Conservation (phyloP, 2,888 invertebrate genomes). For the Maniola hyperantus region DNA sequence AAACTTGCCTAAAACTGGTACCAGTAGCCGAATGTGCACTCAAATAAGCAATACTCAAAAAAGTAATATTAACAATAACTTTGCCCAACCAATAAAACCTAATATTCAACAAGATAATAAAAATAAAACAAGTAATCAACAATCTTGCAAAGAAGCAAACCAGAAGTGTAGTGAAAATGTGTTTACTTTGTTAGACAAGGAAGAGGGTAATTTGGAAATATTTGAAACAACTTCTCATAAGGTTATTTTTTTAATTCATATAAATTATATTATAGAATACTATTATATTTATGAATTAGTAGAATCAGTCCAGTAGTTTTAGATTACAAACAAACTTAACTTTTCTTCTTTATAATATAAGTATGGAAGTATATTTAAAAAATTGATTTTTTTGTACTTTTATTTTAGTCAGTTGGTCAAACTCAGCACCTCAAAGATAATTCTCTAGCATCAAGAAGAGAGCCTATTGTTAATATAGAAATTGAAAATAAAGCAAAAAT, state of each 20-base stretch:
- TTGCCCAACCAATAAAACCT: neutral
- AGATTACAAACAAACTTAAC: no score
- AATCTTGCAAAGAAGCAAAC: conserved; percentile 18
- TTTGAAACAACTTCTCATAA: conserved; percentile 23
- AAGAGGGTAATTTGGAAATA: conserved; percentile 35
- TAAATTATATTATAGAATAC: neutral
- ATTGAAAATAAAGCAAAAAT: conserved; percentile 18
- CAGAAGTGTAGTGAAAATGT: conserved; percentile 69
- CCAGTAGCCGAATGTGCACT: neutral
- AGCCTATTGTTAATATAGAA: neutral
- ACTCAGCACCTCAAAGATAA: neutral
- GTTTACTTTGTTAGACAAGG: conserved; percentile 61
- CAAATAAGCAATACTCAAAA: conserved; percentile 22
- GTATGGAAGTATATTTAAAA: no score
- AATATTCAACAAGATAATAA: conserved; percentile 17
- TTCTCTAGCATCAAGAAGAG: neutral
- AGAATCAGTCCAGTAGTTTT: no score
- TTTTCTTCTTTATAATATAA: no score
- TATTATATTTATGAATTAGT: no score
- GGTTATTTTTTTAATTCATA: conserved; percentile 24
- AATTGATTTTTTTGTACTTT: neutral
- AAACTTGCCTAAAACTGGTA: conserved; percentile 15
- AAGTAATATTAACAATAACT: conserved; percentile 3
- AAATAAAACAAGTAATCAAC: neutral
- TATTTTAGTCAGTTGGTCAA: conserved; percentile 1